Conservation (phyloP, 2,113 vertebrate genomes). For the Malurus melanocephalus region DNA sequence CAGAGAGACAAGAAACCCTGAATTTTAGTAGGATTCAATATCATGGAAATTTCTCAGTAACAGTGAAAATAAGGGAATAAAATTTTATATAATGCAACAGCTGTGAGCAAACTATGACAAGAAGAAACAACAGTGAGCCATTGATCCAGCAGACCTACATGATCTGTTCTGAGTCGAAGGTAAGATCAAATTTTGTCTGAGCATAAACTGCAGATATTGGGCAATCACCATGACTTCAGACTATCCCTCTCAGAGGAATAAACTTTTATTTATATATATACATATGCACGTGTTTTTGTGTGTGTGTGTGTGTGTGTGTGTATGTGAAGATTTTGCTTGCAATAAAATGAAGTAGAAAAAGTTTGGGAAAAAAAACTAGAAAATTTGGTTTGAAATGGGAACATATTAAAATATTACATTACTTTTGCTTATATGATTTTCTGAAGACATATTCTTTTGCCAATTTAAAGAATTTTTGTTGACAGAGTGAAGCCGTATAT, state of each 20-base stretch:
- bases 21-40: not conserved
- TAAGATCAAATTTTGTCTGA: not conserved
- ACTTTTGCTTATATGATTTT: not conserved
- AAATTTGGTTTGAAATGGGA: not conserved
- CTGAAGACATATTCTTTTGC: not conserved
- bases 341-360: not conserved
- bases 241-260: not conserved
- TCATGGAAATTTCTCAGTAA: not conserved
- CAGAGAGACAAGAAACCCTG: not conserved
- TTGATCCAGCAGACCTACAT: not conserved
- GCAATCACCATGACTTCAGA: not conserved
- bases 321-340: not conserved
- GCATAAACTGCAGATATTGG: not conserved
- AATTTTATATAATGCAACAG: not conserved
- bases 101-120: not conserved
- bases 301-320: too few species aligned
- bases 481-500: not conserved
- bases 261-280: not conserved
- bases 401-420: not conserved
- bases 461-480: not conserved
- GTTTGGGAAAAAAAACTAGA: accelerated
- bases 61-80: not conserved
- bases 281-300: too few species aligned
- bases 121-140: not conserved
- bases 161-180: not conserved